These are phyloP conservation scores for Globodera rostochiensis DNA, from an alignment of 1,140 invertebrate species.

Conservation along the genomic window DNA sequence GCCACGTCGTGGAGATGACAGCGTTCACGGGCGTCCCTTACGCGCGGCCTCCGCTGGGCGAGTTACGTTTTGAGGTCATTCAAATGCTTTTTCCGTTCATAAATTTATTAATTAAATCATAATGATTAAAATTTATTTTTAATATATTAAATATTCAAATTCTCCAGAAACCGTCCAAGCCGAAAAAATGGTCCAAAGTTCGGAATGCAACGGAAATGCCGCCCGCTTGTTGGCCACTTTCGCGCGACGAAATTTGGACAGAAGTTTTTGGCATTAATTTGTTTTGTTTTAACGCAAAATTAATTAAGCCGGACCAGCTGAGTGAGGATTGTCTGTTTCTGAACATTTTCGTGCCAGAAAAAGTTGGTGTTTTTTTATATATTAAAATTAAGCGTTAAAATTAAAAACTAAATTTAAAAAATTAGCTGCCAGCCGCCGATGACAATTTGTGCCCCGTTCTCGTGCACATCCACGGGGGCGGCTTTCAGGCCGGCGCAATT, in stretches of 20 bases:
- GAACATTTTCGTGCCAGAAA: conserved; percentile 35
- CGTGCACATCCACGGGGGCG: conserved; percentile 60
- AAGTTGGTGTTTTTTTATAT: background rate
- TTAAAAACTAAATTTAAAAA: no score
- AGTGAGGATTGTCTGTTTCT: conserved; percentile 51
- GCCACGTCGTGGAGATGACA: background rate
- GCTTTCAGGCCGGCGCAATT: conserved; percentile 27
- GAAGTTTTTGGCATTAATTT: background rate
- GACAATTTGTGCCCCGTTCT: conserved; percentile 54
- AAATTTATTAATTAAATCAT: background rate
- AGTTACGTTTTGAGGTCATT: conserved; percentile 9
- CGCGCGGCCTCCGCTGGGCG: conserved; percentile 17
- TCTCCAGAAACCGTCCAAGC: conserved; percentile 14
- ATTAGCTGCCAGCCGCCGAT: background rate
- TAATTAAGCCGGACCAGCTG: background rate
- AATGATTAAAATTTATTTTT: background rate
- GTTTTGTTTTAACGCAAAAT: background rate
- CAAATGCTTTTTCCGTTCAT: background rate
- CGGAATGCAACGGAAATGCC: background rate
- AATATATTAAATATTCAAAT: background rate
- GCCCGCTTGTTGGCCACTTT: conserved; percentile 15
- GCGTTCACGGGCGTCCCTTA: conserved; percentile 2
- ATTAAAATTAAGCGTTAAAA: no score
- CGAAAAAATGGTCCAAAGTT: conserved; percentile 5
- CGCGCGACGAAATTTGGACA: background rate